These are phyloP conservation scores for Dicrurus megarhynchus DNA, from an alignment of 2,113 vertebrate genomes.

Conservation along the genomic window DNA sequence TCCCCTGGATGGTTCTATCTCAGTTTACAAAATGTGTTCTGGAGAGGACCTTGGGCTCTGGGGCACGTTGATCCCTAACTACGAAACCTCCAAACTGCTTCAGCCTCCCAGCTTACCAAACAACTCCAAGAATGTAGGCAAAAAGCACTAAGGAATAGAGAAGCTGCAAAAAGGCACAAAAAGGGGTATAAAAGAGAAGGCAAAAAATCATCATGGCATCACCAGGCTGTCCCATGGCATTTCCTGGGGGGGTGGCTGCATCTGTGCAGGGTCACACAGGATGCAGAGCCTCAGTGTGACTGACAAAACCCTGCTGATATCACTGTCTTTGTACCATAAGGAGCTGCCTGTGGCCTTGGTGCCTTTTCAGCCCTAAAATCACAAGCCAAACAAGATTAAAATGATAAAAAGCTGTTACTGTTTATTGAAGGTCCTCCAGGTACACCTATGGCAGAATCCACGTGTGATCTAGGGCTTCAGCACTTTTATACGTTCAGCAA, in stretches of 20 bases:
- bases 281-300: background rate
- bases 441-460: background rate
- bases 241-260: background rate
- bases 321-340: background rate
- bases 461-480: background rate
- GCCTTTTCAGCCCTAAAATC: background rate
- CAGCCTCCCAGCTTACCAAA: no score
- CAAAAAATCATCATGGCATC: no score
- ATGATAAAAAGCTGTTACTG: background rate
- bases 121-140: no score
- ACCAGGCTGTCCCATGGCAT: background rate
- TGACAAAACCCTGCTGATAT: background rate
- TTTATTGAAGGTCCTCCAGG: background rate
- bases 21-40: no score
- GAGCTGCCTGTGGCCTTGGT: background rate
- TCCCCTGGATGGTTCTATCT: no score
- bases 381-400: background rate
- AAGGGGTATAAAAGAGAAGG: no score
- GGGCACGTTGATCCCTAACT: no score
- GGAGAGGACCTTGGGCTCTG: no score
- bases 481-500: background rate
- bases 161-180: no score
- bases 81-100: no score
- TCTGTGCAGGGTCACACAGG: background rate
- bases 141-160: no score